Evolutionary conservation across 1,140 invertebrate species (phyloP).

Genomic region (Ylistrum balloti): DNA sequence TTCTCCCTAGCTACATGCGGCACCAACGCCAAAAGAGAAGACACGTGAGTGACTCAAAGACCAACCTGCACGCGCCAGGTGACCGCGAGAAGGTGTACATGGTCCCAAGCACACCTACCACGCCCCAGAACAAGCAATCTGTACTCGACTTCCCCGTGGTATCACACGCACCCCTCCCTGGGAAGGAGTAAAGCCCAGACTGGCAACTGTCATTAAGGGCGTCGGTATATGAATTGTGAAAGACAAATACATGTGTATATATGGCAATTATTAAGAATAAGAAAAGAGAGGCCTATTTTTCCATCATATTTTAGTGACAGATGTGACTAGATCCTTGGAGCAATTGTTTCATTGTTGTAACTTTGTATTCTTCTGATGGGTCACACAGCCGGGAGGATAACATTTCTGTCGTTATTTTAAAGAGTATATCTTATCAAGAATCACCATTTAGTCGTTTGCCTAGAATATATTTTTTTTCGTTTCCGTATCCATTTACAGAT

Average conservation of each 20-base stretch:
- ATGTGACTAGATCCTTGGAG: too few species aligned
- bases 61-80: background rate
- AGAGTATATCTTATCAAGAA: background rate
- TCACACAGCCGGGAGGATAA: too few species aligned
- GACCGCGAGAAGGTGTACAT: background rate
- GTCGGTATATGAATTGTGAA: background rate
- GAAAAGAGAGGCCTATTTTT: background rate
- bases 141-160: constrained; percentile 9
- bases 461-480: background rate
- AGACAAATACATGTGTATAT: background rate
- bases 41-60: background rate
- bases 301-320: too few species aligned
- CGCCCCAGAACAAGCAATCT: background rate
- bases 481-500: background rate
- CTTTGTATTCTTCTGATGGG: too few species aligned
- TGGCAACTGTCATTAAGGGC: background rate
- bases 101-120: background rate
- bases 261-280: background rate
- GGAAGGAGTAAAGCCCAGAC: background rate
- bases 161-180: background rate
- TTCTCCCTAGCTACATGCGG: background rate
- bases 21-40: background rate
- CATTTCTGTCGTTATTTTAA: background rate
- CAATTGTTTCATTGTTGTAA: too few species aligned
- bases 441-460: too few species aligned